A percentile compares a stretch with the other conserved stretches of the same genome.
Conservation (phyloP, 2,888 invertebrate genomes). For the Euclidia mi region DNA sequence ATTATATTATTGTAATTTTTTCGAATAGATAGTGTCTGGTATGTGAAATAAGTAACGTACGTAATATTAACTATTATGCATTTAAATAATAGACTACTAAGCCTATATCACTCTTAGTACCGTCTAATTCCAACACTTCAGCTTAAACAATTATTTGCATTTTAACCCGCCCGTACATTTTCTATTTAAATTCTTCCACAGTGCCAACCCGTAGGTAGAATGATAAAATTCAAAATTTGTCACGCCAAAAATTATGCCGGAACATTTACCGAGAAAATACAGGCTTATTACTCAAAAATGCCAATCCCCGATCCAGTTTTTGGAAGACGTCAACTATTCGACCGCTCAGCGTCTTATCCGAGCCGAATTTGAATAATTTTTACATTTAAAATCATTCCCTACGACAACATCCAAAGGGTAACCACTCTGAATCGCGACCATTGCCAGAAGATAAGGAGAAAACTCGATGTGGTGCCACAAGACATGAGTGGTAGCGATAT, state of each 20-base stretch:
- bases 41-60: too few relatives aligned
- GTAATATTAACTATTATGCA: too few relatives aligned
- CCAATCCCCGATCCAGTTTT: slow-evolving; percentile 77
- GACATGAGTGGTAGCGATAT: slow-evolving; percentile 20
- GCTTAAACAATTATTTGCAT: background rate
- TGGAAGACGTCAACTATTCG: slow-evolving; percentile 79
- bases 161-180: slow-evolving; percentile 9
- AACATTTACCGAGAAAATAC: slow-evolving; percentile 51
- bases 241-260: slow-evolving; percentile 50
- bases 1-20: too few relatives aligned
- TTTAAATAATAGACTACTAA: too few relatives aligned
- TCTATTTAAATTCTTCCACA: slow-evolving; percentile 13
- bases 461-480: slow-evolving; percentile 65
- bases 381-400: slow-evolving; percentile 90
- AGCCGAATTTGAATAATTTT: slow-evolving; percentile 88
- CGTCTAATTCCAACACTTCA: background rate
- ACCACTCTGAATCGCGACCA: slow-evolving; percentile 87
- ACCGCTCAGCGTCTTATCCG: slow-evolving; percentile 82
- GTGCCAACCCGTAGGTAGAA: slow-evolving; percentile 22
- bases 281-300: slow-evolving; percentile 74
- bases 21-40: too few relatives aligned
- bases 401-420: slow-evolving; percentile 90
- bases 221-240: slow-evolving; percentile 58
- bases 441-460: slow-evolving; percentile 87
- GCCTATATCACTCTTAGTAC: too few relatives aligned